Evolutionary conservation across 1,140 invertebrate species (phyloP), one percentile per base, ranked within the genome.

Genomic region (Eupristina koningsbergeri): DNA sequence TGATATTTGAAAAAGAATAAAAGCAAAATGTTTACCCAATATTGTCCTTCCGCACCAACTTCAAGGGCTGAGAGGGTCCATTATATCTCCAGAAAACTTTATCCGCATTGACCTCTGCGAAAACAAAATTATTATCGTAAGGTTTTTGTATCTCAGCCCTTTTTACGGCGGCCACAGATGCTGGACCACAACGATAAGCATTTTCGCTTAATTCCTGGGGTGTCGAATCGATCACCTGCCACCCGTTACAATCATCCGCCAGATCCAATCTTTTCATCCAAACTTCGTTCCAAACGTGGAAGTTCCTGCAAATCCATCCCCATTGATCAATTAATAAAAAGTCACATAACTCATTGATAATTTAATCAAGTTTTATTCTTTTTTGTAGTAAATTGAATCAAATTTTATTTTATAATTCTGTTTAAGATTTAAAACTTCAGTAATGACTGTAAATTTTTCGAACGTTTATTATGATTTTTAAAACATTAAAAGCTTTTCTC

Each of bases 221-320:
- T 0, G 98, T 99, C 0, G 97, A 94, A 91, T 99, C 98, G 78
- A 98, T 95, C 0, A 95, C 97, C 91, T 99, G 98, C 98, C 98
- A 99, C 0, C 98, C 98, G 29, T 92, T 90, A 76, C 94, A 93
- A 0, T 95, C 93, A 0, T 90, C 86, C 0, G 95, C 95, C 41
- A 99, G 91, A 91, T 99, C 98, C 1, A 96, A 94, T 34, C 98
- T 93, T 76, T 94, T 94, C 95, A 98, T 98, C 97, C 98, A 99
- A 0, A 96, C 96, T 91, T 99, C 98, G 91, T 97, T 97, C 98
- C 98, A 99, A 6, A 98, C 97, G 88, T 99, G 98, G 90, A 97
- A 99, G 89, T 98, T 98, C 95, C 94, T 94, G 81, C 69, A 53
- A 50, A 3, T 3, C 34, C 0, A 75, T 1, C 36, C 19, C 3